Conservation (phyloP, 1,140 invertebrate genomes). For the Papilio polyxenes region DNA sequence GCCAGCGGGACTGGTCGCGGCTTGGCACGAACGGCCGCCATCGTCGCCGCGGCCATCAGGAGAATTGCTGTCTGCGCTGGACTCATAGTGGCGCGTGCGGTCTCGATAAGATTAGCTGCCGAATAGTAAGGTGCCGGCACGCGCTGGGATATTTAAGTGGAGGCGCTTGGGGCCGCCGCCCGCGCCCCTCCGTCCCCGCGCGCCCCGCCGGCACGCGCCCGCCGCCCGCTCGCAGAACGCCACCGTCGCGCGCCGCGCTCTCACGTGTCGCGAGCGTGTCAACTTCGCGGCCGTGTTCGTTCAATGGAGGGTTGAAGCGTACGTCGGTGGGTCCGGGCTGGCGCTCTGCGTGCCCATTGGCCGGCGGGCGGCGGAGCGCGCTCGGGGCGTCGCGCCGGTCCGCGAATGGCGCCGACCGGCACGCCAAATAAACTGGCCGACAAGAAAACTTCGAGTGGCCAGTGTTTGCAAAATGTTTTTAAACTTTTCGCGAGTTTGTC, state of each 20-base stretch:
- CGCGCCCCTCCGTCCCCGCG: neutral
- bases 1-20: slow-evolving; percentile 38
- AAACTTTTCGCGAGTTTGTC: neutral
- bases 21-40: slow-evolving; percentile 39
- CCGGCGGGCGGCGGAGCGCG: neutral
- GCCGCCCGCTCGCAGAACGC: neutral
- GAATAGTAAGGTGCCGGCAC: slow-evolving; percentile 24
- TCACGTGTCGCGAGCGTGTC: neutral
- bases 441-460: neutral
- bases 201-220: neutral
- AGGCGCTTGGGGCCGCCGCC: neutral
- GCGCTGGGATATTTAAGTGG: slow-evolving; percentile 26
- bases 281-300: neutral
- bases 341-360: neutral
- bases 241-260: neutral
- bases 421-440: neutral
- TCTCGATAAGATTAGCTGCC: slow-evolving; percentile 26
- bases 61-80: slow-evolving; percentile 34
- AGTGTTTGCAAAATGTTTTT: neutral
- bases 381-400: neutral
- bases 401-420: neutral
- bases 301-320: neutral
- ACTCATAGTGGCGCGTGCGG: slow-evolving; percentile 1
- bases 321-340: neutral
- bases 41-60: slow-evolving; percentile 38